Evolutionary conservation across 1,140 invertebrate genomes (phyloP).

Genomic region (Adoxophyes honmai): DNA sequence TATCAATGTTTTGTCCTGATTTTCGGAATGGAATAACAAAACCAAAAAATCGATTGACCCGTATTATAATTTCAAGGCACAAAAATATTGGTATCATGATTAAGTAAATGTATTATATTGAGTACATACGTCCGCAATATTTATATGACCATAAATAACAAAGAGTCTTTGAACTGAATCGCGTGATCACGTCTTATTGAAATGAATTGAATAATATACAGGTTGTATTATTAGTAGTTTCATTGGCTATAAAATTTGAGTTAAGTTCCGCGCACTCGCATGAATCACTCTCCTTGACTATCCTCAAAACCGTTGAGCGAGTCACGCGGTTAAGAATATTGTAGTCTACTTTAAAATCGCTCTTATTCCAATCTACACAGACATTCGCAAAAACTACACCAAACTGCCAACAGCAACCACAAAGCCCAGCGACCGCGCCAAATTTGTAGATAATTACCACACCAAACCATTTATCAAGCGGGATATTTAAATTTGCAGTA

Average conservation of each 20-base stretch:
- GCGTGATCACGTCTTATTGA: no score
- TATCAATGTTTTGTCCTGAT: no score
- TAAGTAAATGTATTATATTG: no score
- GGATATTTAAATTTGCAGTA: slow-evolving; percentile 8
- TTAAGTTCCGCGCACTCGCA: background rate
- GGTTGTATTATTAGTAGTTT: background rate
- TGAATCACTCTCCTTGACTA: background rate
- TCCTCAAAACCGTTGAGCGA: background rate
- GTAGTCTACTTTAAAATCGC: background rate
- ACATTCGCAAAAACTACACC: background rate
- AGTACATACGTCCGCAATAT: no score
- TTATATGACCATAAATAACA: no score
- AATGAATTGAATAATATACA: no score
- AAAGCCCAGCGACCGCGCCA: background rate
- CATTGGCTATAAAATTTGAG: background rate
- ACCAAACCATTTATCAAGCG: slow-evolving; percentile 6
- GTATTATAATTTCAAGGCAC: no score
- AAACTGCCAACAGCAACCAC: background rate
- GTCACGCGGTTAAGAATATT: background rate
- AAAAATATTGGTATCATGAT: no score
- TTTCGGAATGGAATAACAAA: no score
- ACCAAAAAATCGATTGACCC: no score
- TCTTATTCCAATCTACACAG: background rate
- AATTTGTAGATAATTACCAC: slow-evolving; percentile 11
- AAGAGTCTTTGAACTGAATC: no score